Base-by-base conservation (phyloP, 1,140 invertebrate genomes). In the Goniozus legneri region DNA sequence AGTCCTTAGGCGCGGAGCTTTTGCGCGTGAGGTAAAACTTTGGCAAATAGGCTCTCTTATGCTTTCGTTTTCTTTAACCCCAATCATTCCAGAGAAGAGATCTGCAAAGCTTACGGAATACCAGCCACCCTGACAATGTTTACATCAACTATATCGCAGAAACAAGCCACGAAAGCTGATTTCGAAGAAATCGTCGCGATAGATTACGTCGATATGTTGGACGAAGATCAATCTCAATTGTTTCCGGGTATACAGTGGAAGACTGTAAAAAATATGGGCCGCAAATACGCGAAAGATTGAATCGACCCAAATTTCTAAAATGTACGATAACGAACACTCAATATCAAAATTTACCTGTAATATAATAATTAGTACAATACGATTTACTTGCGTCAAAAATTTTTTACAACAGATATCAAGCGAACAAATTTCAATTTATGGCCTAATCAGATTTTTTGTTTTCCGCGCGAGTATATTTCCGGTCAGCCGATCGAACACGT, bases 1-100 rank as follows among this genome's bases (percentile, higher is more conserved):
- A 69, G 19, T 56, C 60, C 30, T 40, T 75, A 19, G 69, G 67
- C 18, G 37, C 27, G 3, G 39, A 60, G 20, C 34, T 73, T 50
- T 49, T 71, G 8, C 32, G 44, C 44, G 37, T 54, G 10, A 61
- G 70, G 70, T 73, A 46, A 27, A 3, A 2, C 18, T 1, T 20
- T 36, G 8, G 20, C 22, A 13, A 3, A 39, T 19, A 21, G 15
- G 21, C 4, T 27, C 10, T 27, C 10, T 27, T 27, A 27, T 27
- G 4, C 4, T 6, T 27, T 27, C 24, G 10, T 27, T 27, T 4
- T 27, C 24, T 10, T 6, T 6, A 6, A 6, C 4, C 10, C 13
- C 20, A 8, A 42, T 34, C 2, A 33, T 32, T 34, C 3, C n/a
- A 66, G 62, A 16, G 20, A 44, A 7, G 13, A 54, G 0, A 34